Base-by-base conservation (phyloP, 1,140 invertebrate genomes). In the Bombus confusus region DNA sequence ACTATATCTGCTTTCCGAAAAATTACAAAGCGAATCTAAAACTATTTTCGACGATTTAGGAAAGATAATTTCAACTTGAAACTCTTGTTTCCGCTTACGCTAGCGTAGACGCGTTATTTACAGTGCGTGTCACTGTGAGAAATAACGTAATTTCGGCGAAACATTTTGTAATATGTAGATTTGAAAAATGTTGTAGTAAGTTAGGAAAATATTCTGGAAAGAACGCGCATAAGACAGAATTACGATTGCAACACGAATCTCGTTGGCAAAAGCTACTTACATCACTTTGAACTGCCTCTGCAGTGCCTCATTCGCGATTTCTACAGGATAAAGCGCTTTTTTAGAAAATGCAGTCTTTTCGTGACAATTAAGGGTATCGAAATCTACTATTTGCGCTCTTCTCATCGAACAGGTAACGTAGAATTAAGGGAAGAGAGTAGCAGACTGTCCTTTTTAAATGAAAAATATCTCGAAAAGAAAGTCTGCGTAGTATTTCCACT, bases 331-430 rank as follows among this genome's bases (percentile, higher is more conserved):
- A 31, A 6, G 34, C 28, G n/a, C 59, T 83, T 73, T 52, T 18
- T 69, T 57, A 5, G 18, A 37, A 22, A 43, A 73, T 52, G 6
- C 0, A 3, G 1, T 1, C 31, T 2, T 57, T 68, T 86, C 34
- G 28, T 39, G n/a, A 52, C 31, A 47, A 86, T 57, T 18, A 31
- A 34, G 18, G 13, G 41, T 66, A 86, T 86, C 59, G 25, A 86
- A 62, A 52, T 52, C 5, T 52, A 22, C 47, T 52, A 22, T 22
- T 52, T 52, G 18, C 18, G 47, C 18, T 52, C 47, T 22, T 52
- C 18, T 22, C 47, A 5, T 52, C 6, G 18, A 52, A 22, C 2
- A 6, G 18, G 6, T 22, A 1, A 52, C 47, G 2, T 8, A 6
- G 47, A 52, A 52, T 52, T 22, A 52, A 52, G 18, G 0, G 47